These are phyloP conservation scores for Heliconius nattereri DNA, from an alignment of 1,140 invertebrate genomes.

Conservation along the genomic window DNA sequence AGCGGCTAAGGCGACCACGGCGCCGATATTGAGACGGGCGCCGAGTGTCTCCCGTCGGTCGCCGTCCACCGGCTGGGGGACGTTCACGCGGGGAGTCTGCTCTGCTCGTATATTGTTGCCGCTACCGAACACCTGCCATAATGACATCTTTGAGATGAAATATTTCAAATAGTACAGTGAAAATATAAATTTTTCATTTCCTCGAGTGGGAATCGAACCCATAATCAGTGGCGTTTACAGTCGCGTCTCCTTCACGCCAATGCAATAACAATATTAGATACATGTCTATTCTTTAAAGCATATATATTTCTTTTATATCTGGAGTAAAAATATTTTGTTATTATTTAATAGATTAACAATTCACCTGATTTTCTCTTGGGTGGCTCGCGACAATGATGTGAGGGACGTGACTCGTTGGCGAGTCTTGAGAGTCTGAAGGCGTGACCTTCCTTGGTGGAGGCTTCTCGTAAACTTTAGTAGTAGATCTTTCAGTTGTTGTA, in stretches of 20 bases:
- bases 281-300: too few species aligned
- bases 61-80: constrained; percentile 86
- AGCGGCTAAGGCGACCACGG: constrained; percentile 93
- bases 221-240: too few species aligned
- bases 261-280: too few species aligned
- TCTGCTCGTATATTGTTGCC: constrained; percentile 77
- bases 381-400: constrained; percentile 85
- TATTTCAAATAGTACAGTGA: too few species aligned
- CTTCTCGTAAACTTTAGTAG: constrained; percentile 66
- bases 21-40: constrained; percentile 90
- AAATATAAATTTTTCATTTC: too few species aligned
- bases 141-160: background rate
- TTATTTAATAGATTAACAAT: background rate
- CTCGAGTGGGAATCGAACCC: too few species aligned
- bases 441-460: constrained; percentile 64
- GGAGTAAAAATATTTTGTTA: background rate
- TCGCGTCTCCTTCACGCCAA: too few species aligned
- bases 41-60: constrained; percentile 85
- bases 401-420: constrained; percentile 70
- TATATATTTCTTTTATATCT: background rate
- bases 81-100: constrained; percentile 84
- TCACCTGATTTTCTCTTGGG: constrained; percentile 82
- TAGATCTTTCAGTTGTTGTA: constrained; percentile 56
- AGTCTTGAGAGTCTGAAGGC: constrained; percentile 59
- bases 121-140: constrained; percentile 59